Base-by-base conservation (phyloP, 2,888 invertebrate species). In the Trichacis sp. region DNA sequence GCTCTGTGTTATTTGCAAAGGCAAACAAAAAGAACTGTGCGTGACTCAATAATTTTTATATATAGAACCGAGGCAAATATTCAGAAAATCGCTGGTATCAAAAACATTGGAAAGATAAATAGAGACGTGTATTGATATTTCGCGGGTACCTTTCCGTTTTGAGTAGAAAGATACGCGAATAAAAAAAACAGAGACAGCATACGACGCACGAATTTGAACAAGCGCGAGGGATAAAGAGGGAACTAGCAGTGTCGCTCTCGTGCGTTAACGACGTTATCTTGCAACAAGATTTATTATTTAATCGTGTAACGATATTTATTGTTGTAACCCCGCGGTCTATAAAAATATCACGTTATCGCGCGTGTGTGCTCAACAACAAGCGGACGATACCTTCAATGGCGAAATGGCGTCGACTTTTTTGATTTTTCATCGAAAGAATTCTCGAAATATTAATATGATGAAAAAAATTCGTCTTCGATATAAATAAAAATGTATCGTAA, bases 271-370 rank as follows among this genome's bases (percentile, higher is more conserved):
- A 68, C 71, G 71, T 73, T 79, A 79, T 80, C 78, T 77, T 69
- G 60, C 68, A 65, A 58, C 66, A 67, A 72, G 76, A 79, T 80
- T 79, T 77, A 78, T 79, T 80, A 80, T 81, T 80, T 77, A 80
- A 79, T 81, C 77, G 76, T 74, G 73, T 74, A 77, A 76, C 74
- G 73, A 74, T 74, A 78, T 79, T 80, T 80, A 81, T 81, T 80
- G 78, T 79, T 79, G 74, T 70, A 71, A 69, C 63, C 69, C 56
- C 55, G 64, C 48, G 62, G 66, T 57, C 64, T 64, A 66, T 50
- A 69, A 69, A 69, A 69, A 66, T 64, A 61, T 55, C 46, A 20
- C 48, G 48, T 55, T 55, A 55, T 69, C 65, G 50, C 55, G 47
- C 49, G 17, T 36, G 53, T 18, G 19, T 49, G 53, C 47, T 63